Base-by-base conservation (phyloP, 2,888 invertebrate species). In the Dendrolimus houi region DNA sequence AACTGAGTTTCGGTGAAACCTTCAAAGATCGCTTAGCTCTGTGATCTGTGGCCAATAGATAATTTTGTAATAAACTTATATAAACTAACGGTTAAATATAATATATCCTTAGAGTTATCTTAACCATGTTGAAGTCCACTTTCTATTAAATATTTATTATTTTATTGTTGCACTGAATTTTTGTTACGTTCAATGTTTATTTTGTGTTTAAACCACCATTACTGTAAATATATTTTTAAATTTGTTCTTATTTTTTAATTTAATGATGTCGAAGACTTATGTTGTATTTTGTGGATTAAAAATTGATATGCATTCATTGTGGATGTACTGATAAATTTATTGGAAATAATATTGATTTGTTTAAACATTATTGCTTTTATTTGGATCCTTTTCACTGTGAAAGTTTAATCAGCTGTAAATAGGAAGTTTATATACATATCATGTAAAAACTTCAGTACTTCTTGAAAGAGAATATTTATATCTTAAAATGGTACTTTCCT, bases 291-390 rank as follows among this genome's bases (percentile, higher is more conserved):
- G 80, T 82, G 72, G 83, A 81, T 83, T 72, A 72, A 80, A 80
- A 29, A 29, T 29, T 29, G 29, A 81, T 79, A 77, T 76, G 75
- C 87, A 85, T 88, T 89, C 87, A 79, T 82, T 82, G 86, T 87
- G 88, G 87, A 87, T 88, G 89, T 87, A 87, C 87, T 85, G 88
- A 89, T 87, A 88, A 86, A 76, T 87, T 87, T 87, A 89, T 86
- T 87, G 87, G 82, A 88, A 89, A 89, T 90, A 90, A 89, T 90
- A 90, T 89, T 87, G 90, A 90, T 87, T 88, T 90, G 90, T 90
- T 90, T 89, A 89, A 85, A 84, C 61, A 68, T 60, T 66, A 71
- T 61, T 66, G 69, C 77, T 79, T 81, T 75, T 73, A 70, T 71
- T 56, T 52, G 56, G 12, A 10, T 47, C 47, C 29, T 29, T 3